Percentiles rank a stretch among this genome's conserved stretches.
These are phyloP conservation scores for Dichetophora obliterata DNA, from an alignment of 2,888 invertebrate species.

Conservation along the genomic window DNA sequence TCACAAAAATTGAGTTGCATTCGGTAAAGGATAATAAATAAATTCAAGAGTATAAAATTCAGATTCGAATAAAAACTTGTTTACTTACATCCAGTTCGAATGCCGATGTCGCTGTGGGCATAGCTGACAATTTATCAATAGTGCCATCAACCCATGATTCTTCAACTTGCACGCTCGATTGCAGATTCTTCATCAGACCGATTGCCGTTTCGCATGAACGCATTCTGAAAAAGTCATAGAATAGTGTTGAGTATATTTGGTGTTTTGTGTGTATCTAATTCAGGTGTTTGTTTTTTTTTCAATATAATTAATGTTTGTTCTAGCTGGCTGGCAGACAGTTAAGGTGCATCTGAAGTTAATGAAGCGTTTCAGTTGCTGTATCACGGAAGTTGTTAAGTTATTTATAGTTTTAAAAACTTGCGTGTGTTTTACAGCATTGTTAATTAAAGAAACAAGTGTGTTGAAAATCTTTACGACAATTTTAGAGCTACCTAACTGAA, in stretches of 20 bases:
- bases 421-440: too few relatives aligned
- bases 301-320: neutral
- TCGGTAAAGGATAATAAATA: slow-evolving; percentile 4
- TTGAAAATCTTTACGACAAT: too few relatives aligned
- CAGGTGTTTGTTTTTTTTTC: slow-evolving; percentile 35
- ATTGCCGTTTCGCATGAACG: slow-evolving; percentile 92
- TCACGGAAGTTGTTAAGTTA: slow-evolving; percentile 1
- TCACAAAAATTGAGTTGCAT: slow-evolving; percentile 19
- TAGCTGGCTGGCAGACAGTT: slow-evolving; percentile 3
- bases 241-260: slow-evolving; percentile 34
- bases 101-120: slow-evolving; percentile 75
- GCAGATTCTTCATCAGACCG: slow-evolving; percentile 90
- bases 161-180: slow-evolving; percentile 88
- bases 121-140: slow-evolving; percentile 82
- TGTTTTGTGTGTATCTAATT: neutral
- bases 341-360: slow-evolving; percentile 4
- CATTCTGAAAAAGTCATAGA: slow-evolving; percentile 73
- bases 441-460: too few relatives aligned
- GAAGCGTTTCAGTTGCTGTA: slow-evolving; percentile 9
- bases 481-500: too few relatives aligned
- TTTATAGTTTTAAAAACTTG: neutral
- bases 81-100: slow-evolving; percentile 70
- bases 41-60: neutral
- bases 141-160: slow-evolving; percentile 91
- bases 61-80: neutral